These are phyloP conservation scores for Hylomyscus alleni DNA, from an alignment of 2,797 vertebrate species.

Conservation along the genomic window DNA sequence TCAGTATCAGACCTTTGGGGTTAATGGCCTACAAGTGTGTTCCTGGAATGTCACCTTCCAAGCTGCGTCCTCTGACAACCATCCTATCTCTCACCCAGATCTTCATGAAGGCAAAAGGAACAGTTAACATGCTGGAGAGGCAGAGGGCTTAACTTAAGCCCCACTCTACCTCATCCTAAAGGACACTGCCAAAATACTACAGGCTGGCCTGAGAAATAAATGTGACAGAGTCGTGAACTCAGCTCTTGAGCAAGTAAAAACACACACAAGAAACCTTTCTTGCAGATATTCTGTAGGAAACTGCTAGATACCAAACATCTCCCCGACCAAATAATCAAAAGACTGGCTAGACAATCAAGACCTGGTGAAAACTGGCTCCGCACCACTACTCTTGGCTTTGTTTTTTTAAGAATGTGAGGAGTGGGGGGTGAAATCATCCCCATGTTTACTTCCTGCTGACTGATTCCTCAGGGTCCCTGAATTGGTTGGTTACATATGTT, in stretches of 20 bases:
- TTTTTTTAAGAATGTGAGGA: background rate
- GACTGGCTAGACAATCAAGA: background rate
- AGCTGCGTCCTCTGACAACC: background rate
- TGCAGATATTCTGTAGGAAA: background rate
- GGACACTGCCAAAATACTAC: background rate
- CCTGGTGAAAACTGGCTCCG: background rate
- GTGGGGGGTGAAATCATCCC: background rate
- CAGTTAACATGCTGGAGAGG: background rate
- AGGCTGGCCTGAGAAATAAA: conserved; percentile 13
- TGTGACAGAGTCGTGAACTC: background rate
- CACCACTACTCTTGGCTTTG: background rate
- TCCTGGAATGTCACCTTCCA: background rate
- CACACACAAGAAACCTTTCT: background rate
- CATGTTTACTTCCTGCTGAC: background rate
- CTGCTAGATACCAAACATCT: background rate
- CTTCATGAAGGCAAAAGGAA: background rate
- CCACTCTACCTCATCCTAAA: background rate
- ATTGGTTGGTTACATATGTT: background rate
- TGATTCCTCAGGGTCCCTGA: background rate
- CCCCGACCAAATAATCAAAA: background rate
- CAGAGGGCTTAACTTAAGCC: background rate
- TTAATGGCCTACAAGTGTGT: background rate
- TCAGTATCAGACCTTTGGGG: background rate
- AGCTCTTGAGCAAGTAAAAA: conserved; percentile 23
- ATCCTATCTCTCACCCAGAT: background rate